These are phyloP conservation scores for Otocyon megalotis DNA, from an alignment of 2,113 vertebrate genomes.

Conservation along the genomic window DNA sequence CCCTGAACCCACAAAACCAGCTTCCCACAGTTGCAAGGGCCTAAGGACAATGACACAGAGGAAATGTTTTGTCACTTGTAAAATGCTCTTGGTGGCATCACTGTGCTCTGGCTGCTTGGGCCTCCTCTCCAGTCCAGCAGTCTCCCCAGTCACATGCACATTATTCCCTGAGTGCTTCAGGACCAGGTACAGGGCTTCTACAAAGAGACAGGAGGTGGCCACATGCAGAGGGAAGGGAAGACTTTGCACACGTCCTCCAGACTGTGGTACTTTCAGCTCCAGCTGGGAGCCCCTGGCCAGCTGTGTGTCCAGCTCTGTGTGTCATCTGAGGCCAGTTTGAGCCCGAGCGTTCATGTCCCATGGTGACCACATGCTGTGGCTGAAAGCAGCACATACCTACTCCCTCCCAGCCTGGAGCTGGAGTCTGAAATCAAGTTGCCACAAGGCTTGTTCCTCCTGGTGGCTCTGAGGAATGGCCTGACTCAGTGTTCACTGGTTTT, in stretches of 20 bases:
- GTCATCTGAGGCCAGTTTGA: background rate
- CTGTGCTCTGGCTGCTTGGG: accelerated
- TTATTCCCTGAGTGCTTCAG: background rate
- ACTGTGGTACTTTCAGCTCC: background rate
- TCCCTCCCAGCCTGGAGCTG: background rate
- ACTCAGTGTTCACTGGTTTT: background rate
- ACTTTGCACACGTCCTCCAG: no score
- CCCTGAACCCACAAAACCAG: background rate
- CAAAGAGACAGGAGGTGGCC: background rate
- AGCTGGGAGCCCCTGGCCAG: background rate
- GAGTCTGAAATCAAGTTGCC: background rate
- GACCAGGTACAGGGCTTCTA: background rate
- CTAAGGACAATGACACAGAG: background rate
- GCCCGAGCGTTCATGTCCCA: accelerated
- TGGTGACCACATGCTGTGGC: background rate
- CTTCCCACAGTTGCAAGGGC: background rate
- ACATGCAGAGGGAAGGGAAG: background rate
- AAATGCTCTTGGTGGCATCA: accelerated
- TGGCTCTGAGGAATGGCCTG: accelerated
- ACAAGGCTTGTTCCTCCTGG: background rate
- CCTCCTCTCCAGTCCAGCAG: background rate
- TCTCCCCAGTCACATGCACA: background rate
- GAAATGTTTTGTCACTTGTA: background rate
- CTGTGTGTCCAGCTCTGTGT: accelerated
- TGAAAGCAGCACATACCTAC: no score